Evolutionary conservation across 2,888 invertebrate species (phyloP), one percentile per base, ranked within the genome.

Genomic region (Andrena marginata): DNA sequence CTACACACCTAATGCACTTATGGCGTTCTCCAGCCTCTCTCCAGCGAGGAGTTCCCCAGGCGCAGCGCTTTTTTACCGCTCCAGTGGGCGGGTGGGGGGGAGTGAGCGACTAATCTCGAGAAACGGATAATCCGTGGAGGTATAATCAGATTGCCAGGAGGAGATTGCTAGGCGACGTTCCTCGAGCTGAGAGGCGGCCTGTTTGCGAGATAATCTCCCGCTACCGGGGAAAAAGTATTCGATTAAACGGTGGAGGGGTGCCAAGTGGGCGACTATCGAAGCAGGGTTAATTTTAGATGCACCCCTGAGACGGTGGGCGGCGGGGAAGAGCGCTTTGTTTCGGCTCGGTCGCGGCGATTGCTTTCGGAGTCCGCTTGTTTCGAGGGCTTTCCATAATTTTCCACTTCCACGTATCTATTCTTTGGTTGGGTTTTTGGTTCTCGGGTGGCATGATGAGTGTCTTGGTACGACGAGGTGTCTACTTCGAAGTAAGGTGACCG

Each of bases 101-200:
- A 29, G 33, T 13, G 42, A 31, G 48, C 70, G 20, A 29, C 42
- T 48, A 48, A 59, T 70, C 42, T 59, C 59, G 48, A 48, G 42
- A 60, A 33, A 56, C 64, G 75, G 75, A 69, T 64, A 69, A 69
- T 63, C 75, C 75, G 33, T 42, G 54, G 49, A 67, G n/a, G 75
- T 65, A 76, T 78, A 84, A 85, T 80, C 78, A 60, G 73, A 78
- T 68, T 29, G 23, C 54, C 54, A 20, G 48, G 29, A 20, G 65
- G 65, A 59, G 35, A 64, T 64, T 42, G 56, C 42, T 26, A 54
- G 35, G n/a, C 35, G 49, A 33, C 10, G 33, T 26, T 33, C 31
- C 42, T 33, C 69, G 42, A 13, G 42, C 42, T 63, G 35, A 63
- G 62, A 63, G 20, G 20, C 62, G 10, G 16, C 35, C 35, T 35